phyloP scores from a whole-genome alignment of 1,140 invertebrate genomes.

The Platyscapa corneri region DNA sequence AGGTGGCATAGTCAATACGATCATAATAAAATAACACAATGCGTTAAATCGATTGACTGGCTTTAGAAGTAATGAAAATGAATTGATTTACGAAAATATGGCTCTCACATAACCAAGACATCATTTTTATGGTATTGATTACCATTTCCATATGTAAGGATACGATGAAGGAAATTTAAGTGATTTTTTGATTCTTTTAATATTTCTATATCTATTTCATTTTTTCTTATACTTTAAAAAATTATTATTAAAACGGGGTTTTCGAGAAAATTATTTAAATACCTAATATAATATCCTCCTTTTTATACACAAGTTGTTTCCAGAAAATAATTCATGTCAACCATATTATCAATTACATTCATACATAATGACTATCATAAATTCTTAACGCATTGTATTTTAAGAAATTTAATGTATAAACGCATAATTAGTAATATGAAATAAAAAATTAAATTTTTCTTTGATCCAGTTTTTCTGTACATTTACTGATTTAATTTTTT shows the following conservation, averaged over 20 bases:
- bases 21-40: constrained; percentile 15
- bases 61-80: neutral
- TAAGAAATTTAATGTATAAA: constrained; percentile 1
- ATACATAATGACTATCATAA: neutral
- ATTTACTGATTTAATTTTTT: neutral
- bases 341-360: neutral
- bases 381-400: neutral
- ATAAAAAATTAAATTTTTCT: neutral
- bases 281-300: neutral
- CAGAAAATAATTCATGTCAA: constrained; percentile 11
- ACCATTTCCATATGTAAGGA: neutral
- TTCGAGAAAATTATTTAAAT: neutral
- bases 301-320: neutral
- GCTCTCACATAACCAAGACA: neutral
- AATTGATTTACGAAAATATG: constrained; percentile 1
- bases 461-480: neutral
- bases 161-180: neutral
- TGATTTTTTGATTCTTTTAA: neutral
- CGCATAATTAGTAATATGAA: too few species aligned
- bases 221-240: neutral
- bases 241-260: neutral
- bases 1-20: constrained; percentile 34
- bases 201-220: neutral
- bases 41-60: constrained; percentile 10
- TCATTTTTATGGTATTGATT: neutral